A percentile compares a stretch with the other conserved stretches of the same genome.
phyloP scores from a whole-genome alignment of 2,113 vertebrate species.

The Orycteropus afer region DNA sequence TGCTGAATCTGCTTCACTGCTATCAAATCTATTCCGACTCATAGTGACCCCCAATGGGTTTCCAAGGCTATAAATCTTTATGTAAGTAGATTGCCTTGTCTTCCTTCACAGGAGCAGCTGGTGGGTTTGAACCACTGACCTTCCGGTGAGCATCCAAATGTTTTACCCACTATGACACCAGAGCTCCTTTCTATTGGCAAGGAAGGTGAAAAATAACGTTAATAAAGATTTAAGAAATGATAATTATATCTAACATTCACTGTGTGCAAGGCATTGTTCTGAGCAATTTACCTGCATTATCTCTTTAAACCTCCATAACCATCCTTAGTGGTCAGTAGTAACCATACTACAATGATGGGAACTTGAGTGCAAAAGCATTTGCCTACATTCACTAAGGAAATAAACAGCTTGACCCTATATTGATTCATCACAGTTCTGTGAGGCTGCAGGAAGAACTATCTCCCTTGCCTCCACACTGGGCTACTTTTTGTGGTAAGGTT shows the following conservation, averaged over 20 bases:
- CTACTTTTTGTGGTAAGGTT: not conserved
- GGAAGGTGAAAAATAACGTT: not conserved
- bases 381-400: not conserved
- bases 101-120: too few species aligned
- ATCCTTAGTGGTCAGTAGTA: not conserved
- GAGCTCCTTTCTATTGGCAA: not conserved
- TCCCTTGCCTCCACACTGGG: not conserved
- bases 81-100: too few species aligned
- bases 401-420: too few species aligned
- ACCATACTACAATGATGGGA: not conserved
- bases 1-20: not conserved
- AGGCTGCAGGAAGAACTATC: not conserved
- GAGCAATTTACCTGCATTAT: not conserved
- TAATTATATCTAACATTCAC: not conserved
- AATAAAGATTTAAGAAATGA: not conserved
- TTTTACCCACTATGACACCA: too few species aligned
- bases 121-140: too few species aligned
- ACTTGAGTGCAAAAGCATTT: not conserved
- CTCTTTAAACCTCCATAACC: not conserved
- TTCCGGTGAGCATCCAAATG: too few species aligned
- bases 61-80: too few species aligned
- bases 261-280: not conserved
- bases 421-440: not conserved
- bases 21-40: too few species aligned
- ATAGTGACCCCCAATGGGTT: too few species aligned